Percentiles rank a stretch among this genome's conserved stretches.
Conservation (phyloP, 2,888 invertebrate genomes). For the Resseliella maxima region DNA sequence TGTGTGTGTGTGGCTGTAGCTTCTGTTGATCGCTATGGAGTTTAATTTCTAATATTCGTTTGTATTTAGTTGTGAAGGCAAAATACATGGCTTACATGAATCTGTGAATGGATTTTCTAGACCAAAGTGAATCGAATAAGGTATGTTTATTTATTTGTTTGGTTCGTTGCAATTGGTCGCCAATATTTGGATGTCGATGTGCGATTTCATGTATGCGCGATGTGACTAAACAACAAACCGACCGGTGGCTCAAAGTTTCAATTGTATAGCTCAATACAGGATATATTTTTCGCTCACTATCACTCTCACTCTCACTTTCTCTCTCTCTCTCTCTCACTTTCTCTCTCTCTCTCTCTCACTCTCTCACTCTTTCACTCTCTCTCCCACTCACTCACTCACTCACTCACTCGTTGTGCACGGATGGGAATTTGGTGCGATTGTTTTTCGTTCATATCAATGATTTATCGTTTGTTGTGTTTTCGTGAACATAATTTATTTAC, state of each 20-base stretch:
- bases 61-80: background rate
- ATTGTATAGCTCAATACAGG: background rate
- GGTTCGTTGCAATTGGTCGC: background rate
- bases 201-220: background rate
- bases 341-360: background rate
- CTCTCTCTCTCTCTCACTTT: no score
- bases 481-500: slow-evolving; percentile 54
- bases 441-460: slow-evolving; percentile 45
- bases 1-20: no score
- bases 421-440: background rate
- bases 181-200: background rate
- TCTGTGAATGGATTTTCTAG: background rate
- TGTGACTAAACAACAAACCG: background rate
- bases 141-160: background rate
- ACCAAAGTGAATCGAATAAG: background rate
- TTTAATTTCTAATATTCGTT: slow-evolving; percentile 30
- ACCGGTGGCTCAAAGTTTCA: background rate
- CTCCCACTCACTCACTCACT: background rate
- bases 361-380: no score
- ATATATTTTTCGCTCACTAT: background rate
- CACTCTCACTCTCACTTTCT: no score
- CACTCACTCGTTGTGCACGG: background rate
- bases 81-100: background rate
- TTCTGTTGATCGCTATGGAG: no score
- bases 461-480: slow-evolving; percentile 54